These are phyloP conservation scores for Ariolimax columbianus DNA, from an alignment of 2,888 invertebrate species.

Conservation along the genomic window DNA sequence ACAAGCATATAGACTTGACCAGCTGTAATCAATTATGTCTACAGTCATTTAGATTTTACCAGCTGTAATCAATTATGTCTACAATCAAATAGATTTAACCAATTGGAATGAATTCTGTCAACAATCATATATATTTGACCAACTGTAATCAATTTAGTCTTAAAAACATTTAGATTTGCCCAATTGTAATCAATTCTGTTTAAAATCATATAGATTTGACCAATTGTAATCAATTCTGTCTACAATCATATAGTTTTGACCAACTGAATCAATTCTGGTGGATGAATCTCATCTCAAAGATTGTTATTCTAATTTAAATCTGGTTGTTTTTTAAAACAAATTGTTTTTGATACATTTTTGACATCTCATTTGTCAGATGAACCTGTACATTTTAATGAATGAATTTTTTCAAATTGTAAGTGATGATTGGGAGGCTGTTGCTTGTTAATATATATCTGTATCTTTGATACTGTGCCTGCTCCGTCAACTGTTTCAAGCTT, in stretches of 20 bases:
- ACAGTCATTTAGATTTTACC: too few relatives aligned
- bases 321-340: not conserved
- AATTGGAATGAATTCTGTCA: too few relatives aligned
- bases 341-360: not conserved
- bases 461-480: conserved; percentile 36
- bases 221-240: not conserved
- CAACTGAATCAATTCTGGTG: not conserved
- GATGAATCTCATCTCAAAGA: not conserved
- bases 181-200: too few relatives aligned
- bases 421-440: not conserved
- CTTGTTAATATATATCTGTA: not conserved
- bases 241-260: not conserved
- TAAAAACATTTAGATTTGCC: too few relatives aligned
- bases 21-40: too few relatives aligned
- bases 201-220: too few relatives aligned
- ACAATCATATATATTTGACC: too few relatives aligned
- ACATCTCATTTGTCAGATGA: not conserved
- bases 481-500: conserved; percentile 33
- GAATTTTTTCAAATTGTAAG: not conserved
- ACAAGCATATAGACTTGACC: too few relatives aligned
- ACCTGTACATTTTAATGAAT: not conserved
- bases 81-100: too few relatives aligned
- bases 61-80: too few relatives aligned
- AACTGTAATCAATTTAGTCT: too few relatives aligned
- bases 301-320: not conserved